phyloP scores from a whole-genome alignment of 2,797 vertebrate genomes.

The Paguma larvata region DNA sequence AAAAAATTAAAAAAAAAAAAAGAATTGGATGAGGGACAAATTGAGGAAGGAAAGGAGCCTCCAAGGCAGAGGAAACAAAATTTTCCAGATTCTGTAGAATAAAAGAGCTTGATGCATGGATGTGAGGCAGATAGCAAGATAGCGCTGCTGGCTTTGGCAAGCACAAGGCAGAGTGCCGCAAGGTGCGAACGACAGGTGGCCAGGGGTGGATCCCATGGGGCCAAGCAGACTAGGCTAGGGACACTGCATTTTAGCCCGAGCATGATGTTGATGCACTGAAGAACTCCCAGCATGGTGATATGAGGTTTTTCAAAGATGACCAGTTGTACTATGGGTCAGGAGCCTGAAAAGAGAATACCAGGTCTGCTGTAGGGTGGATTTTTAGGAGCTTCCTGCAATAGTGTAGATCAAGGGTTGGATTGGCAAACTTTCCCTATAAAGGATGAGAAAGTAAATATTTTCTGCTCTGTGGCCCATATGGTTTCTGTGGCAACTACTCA shows the following conservation, averaged over 20 bases:
- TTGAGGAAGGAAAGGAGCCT: not conserved
- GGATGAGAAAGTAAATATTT: not conserved
- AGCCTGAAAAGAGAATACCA: not conserved
- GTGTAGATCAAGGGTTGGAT: not conserved
- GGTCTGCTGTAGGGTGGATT: too few species aligned
- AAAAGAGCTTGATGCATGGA: not conserved
- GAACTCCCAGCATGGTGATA: not conserved
- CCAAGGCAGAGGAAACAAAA: not conserved
- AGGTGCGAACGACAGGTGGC: not conserved
- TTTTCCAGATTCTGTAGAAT: not conserved
- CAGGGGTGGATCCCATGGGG: rapidly evolving
- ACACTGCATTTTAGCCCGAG: not conserved
- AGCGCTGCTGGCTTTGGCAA: not conserved
- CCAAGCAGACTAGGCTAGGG: not conserved
- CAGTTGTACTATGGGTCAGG: too few species aligned
- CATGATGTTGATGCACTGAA: not conserved
- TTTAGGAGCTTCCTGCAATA: not conserved
- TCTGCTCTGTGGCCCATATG: not conserved
- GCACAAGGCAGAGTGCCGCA: too few species aligned
- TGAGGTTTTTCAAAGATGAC: not conserved
- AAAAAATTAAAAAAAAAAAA: too few species aligned
- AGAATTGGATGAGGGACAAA: not conserved
- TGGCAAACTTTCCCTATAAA: not conserved
- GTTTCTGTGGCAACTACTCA: not conserved
- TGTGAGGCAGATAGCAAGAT: not conserved